These are phyloP conservation scores for Gambusia affinis DNA, from an alignment of 2,113 vertebrate species.

Conservation along the genomic window DNA sequence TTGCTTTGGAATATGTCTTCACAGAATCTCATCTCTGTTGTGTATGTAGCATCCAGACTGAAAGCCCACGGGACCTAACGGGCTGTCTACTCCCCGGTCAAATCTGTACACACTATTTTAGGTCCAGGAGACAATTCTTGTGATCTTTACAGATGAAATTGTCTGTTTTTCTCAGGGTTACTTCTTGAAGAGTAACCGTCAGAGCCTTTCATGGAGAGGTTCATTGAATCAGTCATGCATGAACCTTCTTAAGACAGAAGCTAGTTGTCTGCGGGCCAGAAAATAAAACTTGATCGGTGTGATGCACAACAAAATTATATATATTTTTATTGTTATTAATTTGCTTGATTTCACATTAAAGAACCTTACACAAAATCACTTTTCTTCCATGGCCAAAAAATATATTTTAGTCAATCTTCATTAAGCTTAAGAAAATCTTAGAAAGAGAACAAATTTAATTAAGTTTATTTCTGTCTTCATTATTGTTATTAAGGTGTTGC, in stretches of 20 bases:
- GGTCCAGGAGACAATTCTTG: constrained; percentile 53
- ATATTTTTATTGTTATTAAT: background rate
- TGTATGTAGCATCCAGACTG: constrained; percentile 26
- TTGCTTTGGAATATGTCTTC: constrained; percentile 14
- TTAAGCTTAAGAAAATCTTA: too few relatives aligned
- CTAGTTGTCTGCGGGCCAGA: constrained; percentile 57
- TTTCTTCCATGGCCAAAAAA: too few relatives aligned
- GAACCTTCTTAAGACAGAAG: constrained; percentile 67
- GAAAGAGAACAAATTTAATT: too few relatives aligned
- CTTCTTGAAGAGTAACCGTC: constrained; percentile 61
- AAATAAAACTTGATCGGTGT: constrained; percentile 47
- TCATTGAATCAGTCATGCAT: constrained; percentile 63
- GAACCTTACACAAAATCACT: too few relatives aligned
- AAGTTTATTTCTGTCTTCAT: too few relatives aligned
- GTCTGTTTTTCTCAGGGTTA: constrained; percentile 30
- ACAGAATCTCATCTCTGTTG: constrained; percentile 23
- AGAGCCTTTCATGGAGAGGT: constrained; percentile 59
- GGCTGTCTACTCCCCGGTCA: constrained; percentile 32
- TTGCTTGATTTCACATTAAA: background rate
- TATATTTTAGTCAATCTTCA: too few relatives aligned
- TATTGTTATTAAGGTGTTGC: too few relatives aligned
- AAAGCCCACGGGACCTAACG: constrained; percentile 28
- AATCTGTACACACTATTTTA: constrained; percentile 37
- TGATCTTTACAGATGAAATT: constrained; percentile 47
- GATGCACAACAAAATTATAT: constrained; percentile 24